Conservation (phyloP, 2,113 vertebrate species). For the Pseudorasbora parva region DNA sequence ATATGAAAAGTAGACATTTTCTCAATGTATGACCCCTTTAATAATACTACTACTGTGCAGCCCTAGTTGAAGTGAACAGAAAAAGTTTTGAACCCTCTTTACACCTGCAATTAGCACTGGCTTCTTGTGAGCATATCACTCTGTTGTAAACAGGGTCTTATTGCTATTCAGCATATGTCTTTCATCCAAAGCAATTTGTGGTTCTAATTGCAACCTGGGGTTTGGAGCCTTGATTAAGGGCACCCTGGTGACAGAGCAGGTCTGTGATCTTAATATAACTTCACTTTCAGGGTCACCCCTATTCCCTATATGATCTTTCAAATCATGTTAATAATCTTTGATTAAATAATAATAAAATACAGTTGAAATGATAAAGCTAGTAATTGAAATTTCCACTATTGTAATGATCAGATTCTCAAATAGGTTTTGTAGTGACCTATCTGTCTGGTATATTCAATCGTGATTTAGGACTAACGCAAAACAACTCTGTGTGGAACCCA, state of each 20-base stretch:
- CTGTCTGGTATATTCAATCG: neutral
- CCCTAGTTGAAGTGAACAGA: neutral
- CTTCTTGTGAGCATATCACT: neutral
- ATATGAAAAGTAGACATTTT: too few species aligned
- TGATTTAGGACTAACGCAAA: neutral
- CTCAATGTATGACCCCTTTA: too few species aligned
- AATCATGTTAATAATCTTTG: constrained; percentile 47
- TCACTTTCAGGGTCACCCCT: constrained; percentile 14
- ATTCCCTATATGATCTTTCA: constrained; percentile 7
- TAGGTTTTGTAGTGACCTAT: neutral
- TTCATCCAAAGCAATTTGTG: neutral
- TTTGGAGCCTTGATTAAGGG: constrained; percentile 36
- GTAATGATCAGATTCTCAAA: constrained; percentile 14
- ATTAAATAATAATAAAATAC: constrained; percentile 36
- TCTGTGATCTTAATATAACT: constrained; percentile 25
- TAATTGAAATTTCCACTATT: constrained; percentile 34
- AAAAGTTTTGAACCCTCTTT: neutral
- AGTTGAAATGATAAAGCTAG: neutral
- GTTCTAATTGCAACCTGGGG: constrained; percentile 12
- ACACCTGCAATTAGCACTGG: neutral
- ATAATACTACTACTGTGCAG: neutral
- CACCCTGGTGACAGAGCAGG: constrained; percentile 18
- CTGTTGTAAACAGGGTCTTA: neutral
- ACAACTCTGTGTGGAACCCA: neutral
- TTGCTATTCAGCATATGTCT: constrained; percentile 15